A percentile compares a stretch with the other conserved stretches of the same genome.
Conservation (phyloP, 2,888 invertebrate genomes). For the Microdon myrmicae region DNA sequence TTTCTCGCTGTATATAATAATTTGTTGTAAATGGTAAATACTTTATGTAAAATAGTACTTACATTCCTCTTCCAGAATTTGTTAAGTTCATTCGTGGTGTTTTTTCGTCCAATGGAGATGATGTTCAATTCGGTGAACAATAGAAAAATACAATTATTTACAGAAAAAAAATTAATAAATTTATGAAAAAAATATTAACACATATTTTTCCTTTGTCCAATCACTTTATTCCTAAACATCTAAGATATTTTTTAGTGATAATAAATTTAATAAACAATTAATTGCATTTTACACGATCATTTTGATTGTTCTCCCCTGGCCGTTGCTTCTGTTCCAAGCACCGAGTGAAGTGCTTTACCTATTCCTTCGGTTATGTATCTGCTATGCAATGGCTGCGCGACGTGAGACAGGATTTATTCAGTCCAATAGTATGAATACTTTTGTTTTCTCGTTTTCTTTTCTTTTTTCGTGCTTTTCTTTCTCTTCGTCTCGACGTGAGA, state of each 20-base stretch:
- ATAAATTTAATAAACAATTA: slow-evolving; percentile 12
- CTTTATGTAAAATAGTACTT: too few relatives aligned
- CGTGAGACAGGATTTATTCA: slow-evolving; percentile 21
- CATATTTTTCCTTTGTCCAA: slow-evolving; percentile 14
- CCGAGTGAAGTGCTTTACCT: too few relatives aligned
- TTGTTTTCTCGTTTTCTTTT: slow-evolving; percentile 1
- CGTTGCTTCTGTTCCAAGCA: too few relatives aligned
- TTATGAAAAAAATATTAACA: slow-evolving; percentile 19
- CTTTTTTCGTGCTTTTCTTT: slow-evolving; percentile 7
- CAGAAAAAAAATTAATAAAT: slow-evolving; percentile 1
- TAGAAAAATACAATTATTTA: slow-evolving; percentile 6
- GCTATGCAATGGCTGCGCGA: slow-evolving; percentile 45
- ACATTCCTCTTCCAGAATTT: too few relatives aligned
- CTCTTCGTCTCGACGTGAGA: slow-evolving; percentile 28
- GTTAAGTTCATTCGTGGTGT: too few relatives aligned
- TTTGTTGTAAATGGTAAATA: too few relatives aligned
- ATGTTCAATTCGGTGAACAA: slow-evolving; percentile 1
- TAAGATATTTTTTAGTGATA: not conserved
- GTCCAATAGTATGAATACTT: too few relatives aligned
- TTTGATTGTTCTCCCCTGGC: slow-evolving; percentile 6
- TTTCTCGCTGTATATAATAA: slow-evolving; percentile 23
- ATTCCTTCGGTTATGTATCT: slow-evolving; percentile 5
- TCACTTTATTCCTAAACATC: slow-evolving; percentile 24
- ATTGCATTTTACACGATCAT: slow-evolving; percentile 27
- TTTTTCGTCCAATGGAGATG: not conserved